Base-by-base conservation (phyloP, 1,140 invertebrate species). In the Oreohelix idahoensis region DNA sequence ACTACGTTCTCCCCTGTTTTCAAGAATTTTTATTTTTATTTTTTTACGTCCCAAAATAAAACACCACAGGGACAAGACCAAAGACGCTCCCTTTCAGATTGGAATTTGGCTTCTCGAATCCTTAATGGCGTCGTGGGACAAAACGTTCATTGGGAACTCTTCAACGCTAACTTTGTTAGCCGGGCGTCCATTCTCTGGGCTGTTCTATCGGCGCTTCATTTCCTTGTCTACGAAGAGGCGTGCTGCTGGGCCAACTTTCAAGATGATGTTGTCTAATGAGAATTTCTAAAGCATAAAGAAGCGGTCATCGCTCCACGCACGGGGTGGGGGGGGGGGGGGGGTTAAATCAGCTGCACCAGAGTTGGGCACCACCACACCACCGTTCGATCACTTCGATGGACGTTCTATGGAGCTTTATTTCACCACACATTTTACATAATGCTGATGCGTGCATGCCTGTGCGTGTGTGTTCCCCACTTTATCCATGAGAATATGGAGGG, bases 141-240 rank as follows among this genome's bases (percentile, higher is more conserved):
- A 5, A 32, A n/a, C 29, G 5, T 23, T 66, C 63, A 66, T 66
- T 66, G 63, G 63, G 11, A 29, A 5, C 71, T 39, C 42, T 74
- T 26, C 23, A 8, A 11, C 8, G 71, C 71, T 74, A 42, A 42
- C 71, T 74, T 74, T 74, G 42, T 42, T 74, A 42, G 42, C 17
- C 11, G 11, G 0, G 71, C 71, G 42, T 39, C 42, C 26, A 42
- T 42, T 42, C 36, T 42, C 71, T 26, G 35, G 42, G 71, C 42
- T n/a, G 1, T 42, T 42, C 36, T 74, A 74, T 42, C 71, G 36
- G 71, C 71, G 71, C 36, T 74, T 74, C 63, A 66, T 66, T 66
- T 66, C 63, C 63, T 66, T 66, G 63, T 66, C n/a, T 32, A 66
- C 1, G 63, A 29, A 66, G 32, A 66, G n/a, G n/a, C 29, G 63